Percentiles rank a stretch among this genome's conserved stretches.
Evolutionary conservation across 2,797 vertebrate genomes (phyloP).

Genomic region (Microctenopoma lineatum): DNA sequence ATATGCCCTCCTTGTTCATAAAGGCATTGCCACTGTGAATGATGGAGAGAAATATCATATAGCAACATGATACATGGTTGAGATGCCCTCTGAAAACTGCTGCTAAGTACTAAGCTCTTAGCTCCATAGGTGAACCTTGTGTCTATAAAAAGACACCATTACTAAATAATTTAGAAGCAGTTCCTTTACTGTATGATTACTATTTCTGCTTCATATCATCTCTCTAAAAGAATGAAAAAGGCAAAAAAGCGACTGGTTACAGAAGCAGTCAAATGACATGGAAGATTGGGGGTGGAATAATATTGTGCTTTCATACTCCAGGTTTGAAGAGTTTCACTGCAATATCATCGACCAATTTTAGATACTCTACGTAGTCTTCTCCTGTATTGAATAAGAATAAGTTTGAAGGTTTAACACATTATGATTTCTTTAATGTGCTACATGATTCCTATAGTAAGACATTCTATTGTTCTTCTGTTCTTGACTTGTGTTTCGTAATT

Average conservation of each 20-base stretch:
- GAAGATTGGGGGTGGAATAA: slow-evolving; percentile 20
- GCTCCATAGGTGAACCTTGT: slow-evolving; percentile 73
- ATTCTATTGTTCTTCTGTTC: no score
- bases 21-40: slow-evolving; percentile 41
- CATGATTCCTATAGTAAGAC: background rate
- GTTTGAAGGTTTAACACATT: background rate
- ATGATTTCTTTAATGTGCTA: background rate
- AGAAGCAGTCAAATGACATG: slow-evolving; percentile 30
- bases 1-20: slow-evolving; percentile 48
- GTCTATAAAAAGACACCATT: slow-evolving; percentile 72
- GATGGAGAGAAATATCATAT: slow-evolving; percentile 54
- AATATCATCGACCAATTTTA: background rate
- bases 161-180: slow-evolving; percentile 79
- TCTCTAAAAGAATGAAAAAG: slow-evolving; percentile 47
- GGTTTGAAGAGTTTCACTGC: slow-evolving; percentile 12
- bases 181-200: slow-evolving; percentile 73
- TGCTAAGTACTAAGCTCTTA: slow-evolving; percentile 74
- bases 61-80: slow-evolving; percentile 67
- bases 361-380: background rate
- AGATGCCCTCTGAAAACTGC: slow-evolving; percentile 62
- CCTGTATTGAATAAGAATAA: background rate
- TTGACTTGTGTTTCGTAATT: no score
- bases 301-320: slow-evolving; percentile 1
- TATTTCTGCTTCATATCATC: slow-evolving; percentile 63
- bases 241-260: slow-evolving; percentile 17